These are phyloP conservation scores for Buphagus erythrorhynchus DNA, from an alignment of 2,797 vertebrate genomes.

Conservation along the genomic window DNA sequence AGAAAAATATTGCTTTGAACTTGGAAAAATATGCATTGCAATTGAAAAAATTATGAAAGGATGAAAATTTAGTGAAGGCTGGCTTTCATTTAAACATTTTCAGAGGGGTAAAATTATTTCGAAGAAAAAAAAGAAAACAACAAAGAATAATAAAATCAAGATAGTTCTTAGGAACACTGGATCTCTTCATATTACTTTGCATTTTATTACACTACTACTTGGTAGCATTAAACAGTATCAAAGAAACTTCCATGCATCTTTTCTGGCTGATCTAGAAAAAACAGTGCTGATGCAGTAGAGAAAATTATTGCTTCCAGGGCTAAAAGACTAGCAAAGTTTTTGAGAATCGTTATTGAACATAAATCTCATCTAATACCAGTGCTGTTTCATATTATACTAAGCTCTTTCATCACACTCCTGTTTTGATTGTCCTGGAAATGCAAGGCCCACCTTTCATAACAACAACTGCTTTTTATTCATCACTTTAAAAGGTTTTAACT, in stretches of 20 bases:
- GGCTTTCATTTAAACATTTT: constrained; percentile 33
- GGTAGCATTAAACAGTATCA: background rate
- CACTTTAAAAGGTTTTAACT: background rate
- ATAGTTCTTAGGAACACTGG: background rate
- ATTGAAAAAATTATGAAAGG: background rate
- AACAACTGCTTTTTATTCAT: background rate
- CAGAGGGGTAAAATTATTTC: background rate
- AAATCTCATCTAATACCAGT: background rate
- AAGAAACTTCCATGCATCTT: background rate
- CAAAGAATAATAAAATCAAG: background rate
- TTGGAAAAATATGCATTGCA: background rate
- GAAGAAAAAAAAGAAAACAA: background rate
- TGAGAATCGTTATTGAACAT: background rate
- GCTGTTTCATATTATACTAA: background rate
- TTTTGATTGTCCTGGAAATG: background rate
- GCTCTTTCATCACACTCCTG: background rate
- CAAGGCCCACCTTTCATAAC: background rate
- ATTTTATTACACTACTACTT: background rate
- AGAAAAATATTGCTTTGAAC: constrained; percentile 11
- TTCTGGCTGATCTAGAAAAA: background rate
- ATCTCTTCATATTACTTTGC: background rate
- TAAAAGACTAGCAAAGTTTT: background rate
- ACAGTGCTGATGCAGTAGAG: background rate
- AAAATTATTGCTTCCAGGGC: background rate
- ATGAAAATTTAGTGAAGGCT: background rate